Percentiles rank a stretch among this genome's conserved stretches.
phyloP scores from a whole-genome alignment of 1,140 invertebrate genomes.

The Oscheius sp. region DNA sequence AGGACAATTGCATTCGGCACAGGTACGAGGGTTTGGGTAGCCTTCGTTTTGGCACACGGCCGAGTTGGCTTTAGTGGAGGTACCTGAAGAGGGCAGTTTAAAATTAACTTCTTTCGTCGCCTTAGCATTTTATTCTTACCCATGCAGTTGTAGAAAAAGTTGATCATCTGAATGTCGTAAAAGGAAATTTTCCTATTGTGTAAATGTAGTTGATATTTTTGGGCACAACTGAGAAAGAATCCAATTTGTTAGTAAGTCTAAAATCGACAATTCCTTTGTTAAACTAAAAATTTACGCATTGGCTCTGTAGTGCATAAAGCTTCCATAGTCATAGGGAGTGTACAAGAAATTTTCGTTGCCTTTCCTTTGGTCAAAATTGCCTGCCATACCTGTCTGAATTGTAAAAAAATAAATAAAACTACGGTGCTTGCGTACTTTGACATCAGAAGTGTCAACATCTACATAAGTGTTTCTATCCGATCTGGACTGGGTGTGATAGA shows the following conservation, averaged over 20 bases:
- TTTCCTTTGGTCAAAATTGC: constrained; percentile 35
- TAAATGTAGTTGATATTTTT: constrained; percentile 30
- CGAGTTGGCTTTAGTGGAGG: not conserved
- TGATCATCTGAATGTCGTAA: constrained; percentile 38
- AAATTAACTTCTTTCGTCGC: not conserved
- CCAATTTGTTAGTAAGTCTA: no score
- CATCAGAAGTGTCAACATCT: constrained; percentile 8
- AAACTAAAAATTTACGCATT: no score
- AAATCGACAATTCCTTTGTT: no score
- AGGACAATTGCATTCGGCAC: constrained; percentile 43
- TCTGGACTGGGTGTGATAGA: constrained; percentile 36
- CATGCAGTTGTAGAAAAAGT: constrained; percentile 34
- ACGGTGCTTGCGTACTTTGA: not conserved
- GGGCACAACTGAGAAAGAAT: constrained; percentile 33
- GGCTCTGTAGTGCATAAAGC: constrained; percentile 37
- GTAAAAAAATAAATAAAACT: not conserved
- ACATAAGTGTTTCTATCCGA: constrained; percentile 35
- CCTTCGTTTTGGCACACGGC: constrained; percentile 33
- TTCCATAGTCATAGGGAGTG: constrained; percentile 41
- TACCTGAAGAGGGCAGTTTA: no score
- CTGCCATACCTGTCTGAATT: constrained; percentile 12
- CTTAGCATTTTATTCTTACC: not conserved
- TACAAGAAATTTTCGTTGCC: constrained; percentile 27
- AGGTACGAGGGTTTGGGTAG: constrained; percentile 43
- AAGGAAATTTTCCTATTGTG: constrained; percentile 39